phyloP scores from a whole-genome alignment of 2,888 invertebrate genomes.

The Cecidostiba fungosa region DNA sequence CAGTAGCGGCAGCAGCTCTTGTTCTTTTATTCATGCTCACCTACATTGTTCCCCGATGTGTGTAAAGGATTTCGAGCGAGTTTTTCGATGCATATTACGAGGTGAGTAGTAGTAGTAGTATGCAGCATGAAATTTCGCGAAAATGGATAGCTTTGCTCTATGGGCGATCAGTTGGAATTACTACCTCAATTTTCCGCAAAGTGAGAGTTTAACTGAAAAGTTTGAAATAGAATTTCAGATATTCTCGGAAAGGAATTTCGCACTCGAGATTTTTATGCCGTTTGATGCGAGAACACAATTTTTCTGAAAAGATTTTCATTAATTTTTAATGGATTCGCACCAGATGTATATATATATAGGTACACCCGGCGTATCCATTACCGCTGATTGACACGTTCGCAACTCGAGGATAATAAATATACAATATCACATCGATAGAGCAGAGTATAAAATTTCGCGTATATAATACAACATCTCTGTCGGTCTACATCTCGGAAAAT shows the following conservation, averaged over 20 bases:
- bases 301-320: no score
- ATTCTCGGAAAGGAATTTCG: not conserved
- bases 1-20: slow-evolving; percentile 17
- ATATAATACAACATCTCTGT: not conserved
- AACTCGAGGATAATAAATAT: no score
- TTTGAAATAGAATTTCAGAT: slow-evolving; percentile 1
- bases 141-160: not conserved
- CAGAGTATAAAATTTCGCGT: no score
- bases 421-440: no score
- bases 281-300: no score
- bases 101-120: no score
- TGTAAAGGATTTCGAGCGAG: not conserved
- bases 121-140: not conserved
- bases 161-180: not conserved
- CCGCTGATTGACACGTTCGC: not conserved
- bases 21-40: not conserved
- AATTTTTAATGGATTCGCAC: not conserved
- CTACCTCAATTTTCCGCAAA: not conserved
- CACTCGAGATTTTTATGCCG: not conserved
- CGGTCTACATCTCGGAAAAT: not conserved
- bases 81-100: no score
- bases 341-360: no score
- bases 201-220: not conserved
- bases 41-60: not conserved
- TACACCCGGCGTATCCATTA: no score